Conservation (phyloP, 1,140 invertebrate genomes). For the Caenorhabditis tropicalis region DNA sequence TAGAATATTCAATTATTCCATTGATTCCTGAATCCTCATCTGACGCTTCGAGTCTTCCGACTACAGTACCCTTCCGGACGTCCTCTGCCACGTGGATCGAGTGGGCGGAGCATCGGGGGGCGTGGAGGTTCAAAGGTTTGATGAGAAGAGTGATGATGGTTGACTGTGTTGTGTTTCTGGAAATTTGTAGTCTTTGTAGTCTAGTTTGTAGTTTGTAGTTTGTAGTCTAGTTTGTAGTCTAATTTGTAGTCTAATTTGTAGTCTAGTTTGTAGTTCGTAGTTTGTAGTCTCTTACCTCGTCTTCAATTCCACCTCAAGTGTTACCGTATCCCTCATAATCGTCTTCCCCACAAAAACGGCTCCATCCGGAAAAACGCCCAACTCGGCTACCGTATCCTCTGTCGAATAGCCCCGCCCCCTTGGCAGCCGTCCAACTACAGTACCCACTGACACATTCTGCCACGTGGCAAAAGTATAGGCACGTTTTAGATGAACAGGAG, state of each 20-base stretch:
- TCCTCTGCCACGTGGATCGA: background rate
- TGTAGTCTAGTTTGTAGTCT: no score
- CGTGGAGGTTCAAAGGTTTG: background rate
- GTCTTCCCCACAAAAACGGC: slow-evolving; percentile 19
- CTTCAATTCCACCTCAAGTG: background rate
- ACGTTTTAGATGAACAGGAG: background rate
- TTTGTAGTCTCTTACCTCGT: background rate
- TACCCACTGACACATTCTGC: slow-evolving; percentile 32
- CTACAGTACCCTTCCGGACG: background rate
- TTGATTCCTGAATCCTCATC: slow-evolving; percentile 24
- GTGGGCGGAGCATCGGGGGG: background rate
- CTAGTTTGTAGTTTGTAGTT: background rate
- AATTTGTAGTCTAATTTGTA: no score
- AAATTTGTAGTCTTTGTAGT: background rate
- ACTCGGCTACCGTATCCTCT: background rate
- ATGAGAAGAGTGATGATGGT: background rate
- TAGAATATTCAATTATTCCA: slow-evolving; percentile 13
- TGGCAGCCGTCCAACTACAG: slow-evolving; percentile 18
- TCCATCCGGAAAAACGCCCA: slow-evolving; percentile 25
- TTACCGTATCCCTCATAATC: background rate
- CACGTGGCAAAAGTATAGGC: slow-evolving; percentile 6
- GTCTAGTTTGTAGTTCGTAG: background rate
- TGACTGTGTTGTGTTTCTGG: background rate
- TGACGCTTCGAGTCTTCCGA: background rate
- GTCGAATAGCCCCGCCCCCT: background rate